These are phyloP conservation scores for Cyanoramphus novaezelandiae DNA, from an alignment of 2,113 vertebrate genomes.

Conservation along the genomic window DNA sequence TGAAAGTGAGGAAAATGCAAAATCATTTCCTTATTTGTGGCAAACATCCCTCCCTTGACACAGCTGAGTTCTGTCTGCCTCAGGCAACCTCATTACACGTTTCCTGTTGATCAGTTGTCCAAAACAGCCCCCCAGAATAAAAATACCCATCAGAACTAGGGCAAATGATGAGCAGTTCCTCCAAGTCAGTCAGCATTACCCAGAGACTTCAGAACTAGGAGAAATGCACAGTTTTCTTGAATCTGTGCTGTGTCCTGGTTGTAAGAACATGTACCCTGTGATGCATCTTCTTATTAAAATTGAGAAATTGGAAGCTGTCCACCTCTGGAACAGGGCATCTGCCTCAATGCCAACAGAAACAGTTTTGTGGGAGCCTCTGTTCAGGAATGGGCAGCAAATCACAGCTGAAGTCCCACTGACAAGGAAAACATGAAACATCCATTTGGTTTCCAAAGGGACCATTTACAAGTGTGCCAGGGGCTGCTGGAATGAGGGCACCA, in stretches of 20 bases:
- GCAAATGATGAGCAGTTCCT: background rate
- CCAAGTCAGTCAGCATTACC: background rate
- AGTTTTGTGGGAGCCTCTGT: background rate
- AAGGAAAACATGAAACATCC: background rate
- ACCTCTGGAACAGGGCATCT: background rate
- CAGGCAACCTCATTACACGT: background rate
- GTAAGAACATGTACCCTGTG: background rate
- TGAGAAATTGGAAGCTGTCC: background rate
- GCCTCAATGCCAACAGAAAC: background rate
- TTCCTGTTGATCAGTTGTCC: background rate
- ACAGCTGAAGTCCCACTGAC: background rate
- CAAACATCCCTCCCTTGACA: background rate
- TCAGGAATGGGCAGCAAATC: background rate
- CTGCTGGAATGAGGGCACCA: background rate
- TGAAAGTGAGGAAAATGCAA: background rate
- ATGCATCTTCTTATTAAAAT: background rate
- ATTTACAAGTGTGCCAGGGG: background rate
- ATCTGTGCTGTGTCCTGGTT: background rate
- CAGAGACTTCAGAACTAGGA: background rate
- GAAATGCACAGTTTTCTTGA: background rate
- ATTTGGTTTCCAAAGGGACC: background rate
- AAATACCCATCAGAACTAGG: background rate
- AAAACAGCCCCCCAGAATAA: background rate
- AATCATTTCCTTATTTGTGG: background rate
- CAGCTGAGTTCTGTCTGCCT: background rate